Base-by-base conservation (phyloP, 2,113 vertebrate species). In the Haemorhous mexicanus region DNA sequence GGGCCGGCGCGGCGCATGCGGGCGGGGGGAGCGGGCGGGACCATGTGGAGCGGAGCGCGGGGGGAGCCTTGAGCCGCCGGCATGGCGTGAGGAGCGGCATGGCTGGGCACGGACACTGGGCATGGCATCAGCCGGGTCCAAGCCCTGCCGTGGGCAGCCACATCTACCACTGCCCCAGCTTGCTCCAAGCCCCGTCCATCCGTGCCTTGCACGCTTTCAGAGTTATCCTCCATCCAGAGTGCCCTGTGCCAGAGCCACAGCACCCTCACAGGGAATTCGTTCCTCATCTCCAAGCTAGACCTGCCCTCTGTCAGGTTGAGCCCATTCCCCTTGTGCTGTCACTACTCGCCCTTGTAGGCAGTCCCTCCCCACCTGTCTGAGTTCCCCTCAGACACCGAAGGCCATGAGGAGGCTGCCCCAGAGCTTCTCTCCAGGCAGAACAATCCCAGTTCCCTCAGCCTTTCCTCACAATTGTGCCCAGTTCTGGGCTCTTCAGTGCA, bases 101-200 rank as follows among this genome's bases (percentile, higher is more conserved):
- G 63, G 55, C 32, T 14, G 53, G 30, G 28, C 5, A 55, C 12
- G 28, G 53, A 32, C 47, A 1, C 5, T 26, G 49, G 24, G 49
- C 47, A 22, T 15, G 24, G 49, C 47, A 22, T 15, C 26, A 11
- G 56, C 15, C 20, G 2, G 21, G 1, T 18, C 27, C 47, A 3
- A 17, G 17, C 14, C 37, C 37, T 30, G 39, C 41, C 22, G 1
- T 11, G 30, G 41, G 10, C 50, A 41, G 35, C 19, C 16, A 9
- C 52, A 22, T 9, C 23, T 46, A 1, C 23, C 56, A 0, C n/a
- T 8, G 1, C 0, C 15, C 3, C 64, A 3, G 10, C 24, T 1
- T 9, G 66, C 49, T 35, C 19, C 52, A 6, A 43, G 11, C 37
- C 11, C 26, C 15, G 2, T 58, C 21, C 58, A 2, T 0, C 47